Base-by-base conservation (phyloP, 2,888 invertebrate genomes). In the Metopia argyrocephala region DNA sequence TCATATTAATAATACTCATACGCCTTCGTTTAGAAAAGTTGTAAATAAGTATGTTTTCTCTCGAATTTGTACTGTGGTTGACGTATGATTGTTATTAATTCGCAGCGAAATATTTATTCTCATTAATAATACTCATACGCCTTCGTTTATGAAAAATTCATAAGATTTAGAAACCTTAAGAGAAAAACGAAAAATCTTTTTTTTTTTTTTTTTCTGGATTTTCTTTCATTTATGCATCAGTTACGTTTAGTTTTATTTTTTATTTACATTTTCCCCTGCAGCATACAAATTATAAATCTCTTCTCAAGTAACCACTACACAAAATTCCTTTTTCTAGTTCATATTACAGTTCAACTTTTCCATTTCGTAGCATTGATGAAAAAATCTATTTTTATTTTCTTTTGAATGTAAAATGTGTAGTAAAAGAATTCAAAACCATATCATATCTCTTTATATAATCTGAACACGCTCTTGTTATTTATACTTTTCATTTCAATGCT, bases 401-500 rank as follows among this genome's bases (percentile, higher is more conserved):
- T 31, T 31, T 31, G 9, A 12, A 31, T 31, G 12, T 7, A 12
- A 31, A 31, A 31, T 7, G 31, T 1, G 0, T 31, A 31, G 31
- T 2, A 31, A 31, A 31, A 12, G 3, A 9, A n/a, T n/a, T n/a
- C 12, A 62, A 62, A 62, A 46, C 27, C 62, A 62, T 46, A 62
- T 65, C 52, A 18, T 38, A 31, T 52, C 31, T 25, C 45, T 45
- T 68, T 68, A 45, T 54, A 56, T 38, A 68, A 68, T 68, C 68
- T 46, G 23, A 56, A 21, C 56, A 68, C 68, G 68, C 25, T 38
- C 45, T 68, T 56, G 45, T 46, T 56, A 68, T 56, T 56, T 56
- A 56, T 68, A 56, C 56, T 18, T 56, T 68, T 56, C 27, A 68
- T 68, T 68, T 56, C 25, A 46, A 56, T 68, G 56, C 54, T 54